These are phyloP conservation scores for Catocala sponsa DNA, from an alignment of 2,888 invertebrate genomes.

Conservation along the genomic window DNA sequence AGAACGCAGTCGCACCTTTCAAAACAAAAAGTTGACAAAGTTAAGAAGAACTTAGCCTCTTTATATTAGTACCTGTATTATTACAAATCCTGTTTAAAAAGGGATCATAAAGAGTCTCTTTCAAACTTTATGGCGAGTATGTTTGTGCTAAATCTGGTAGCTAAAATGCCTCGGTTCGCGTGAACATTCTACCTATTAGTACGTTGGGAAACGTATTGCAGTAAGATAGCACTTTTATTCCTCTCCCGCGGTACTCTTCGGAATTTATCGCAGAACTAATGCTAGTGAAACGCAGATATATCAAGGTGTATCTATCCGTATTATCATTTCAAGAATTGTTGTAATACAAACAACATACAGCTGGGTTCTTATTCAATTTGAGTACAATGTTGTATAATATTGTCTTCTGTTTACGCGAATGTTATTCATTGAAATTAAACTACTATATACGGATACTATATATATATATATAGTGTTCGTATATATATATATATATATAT, in stretches of 20 bases:
- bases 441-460: no score
- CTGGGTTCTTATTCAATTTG: not conserved
- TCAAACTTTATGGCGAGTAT: constrained; percentile 57
- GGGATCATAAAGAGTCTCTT: constrained; percentile 53
- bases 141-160: constrained; percentile 62
- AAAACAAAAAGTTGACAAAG: not conserved
- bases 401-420: no score
- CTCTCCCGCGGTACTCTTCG: constrained; percentile 57
- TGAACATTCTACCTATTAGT: constrained; percentile 60
- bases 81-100: constrained; percentile 19
- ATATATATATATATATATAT: no score
- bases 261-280: constrained; percentile 61
- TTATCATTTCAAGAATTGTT: constrained; percentile 28
- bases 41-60: constrained; percentile 4
- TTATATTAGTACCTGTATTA: not conserved
- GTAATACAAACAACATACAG: not conserved
- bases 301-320: constrained; percentile 42
- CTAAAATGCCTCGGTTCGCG: constrained; percentile 51
- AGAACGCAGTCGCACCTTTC: no score
- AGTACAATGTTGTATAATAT: no score
- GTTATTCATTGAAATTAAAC: no score
- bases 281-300: constrained; percentile 55
- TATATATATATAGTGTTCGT: no score
- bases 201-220: constrained; percentile 67
- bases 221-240: constrained; percentile 73